phyloP scores from a whole-genome alignment of 2,888 invertebrate species.

The Carpatolechia fugitivella region DNA sequence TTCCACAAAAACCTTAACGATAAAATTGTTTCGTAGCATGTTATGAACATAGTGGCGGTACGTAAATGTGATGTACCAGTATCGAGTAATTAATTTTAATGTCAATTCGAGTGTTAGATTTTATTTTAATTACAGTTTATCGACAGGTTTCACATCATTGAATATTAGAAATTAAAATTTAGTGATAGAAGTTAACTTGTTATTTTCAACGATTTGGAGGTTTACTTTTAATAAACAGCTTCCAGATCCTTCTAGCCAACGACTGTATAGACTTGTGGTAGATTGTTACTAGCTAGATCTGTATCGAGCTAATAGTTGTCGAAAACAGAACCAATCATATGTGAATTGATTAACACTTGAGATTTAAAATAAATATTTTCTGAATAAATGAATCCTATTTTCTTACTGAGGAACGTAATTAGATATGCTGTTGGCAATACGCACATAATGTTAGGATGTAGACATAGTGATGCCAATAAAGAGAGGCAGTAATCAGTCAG shows the following conservation, averaged over 20 bases:
- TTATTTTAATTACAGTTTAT: constrained; percentile 29
- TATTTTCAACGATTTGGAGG: constrained; percentile 48
- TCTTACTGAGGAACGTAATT: constrained; percentile 70
- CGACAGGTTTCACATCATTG: constrained; percentile 66
- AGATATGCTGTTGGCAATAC: constrained; percentile 66
- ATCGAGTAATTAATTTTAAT: constrained; percentile 16
- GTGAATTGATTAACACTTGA: constrained; percentile 60
- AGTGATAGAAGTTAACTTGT: constrained; percentile 29
- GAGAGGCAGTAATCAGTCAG: constrained; percentile 24
- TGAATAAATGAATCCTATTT: constrained; percentile 73
- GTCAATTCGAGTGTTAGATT: constrained; percentile 15
- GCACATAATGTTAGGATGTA: constrained; percentile 66
- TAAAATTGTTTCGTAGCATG: constrained; percentile 43
- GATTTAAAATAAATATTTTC: constrained; percentile 67
- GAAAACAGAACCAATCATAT: constrained; percentile 61
- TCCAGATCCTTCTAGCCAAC: constrained; percentile 53
- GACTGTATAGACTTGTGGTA: constrained; percentile 64
- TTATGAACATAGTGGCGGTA: constrained; percentile 34
- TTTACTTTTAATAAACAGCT: constrained; percentile 35
- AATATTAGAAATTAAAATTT: constrained; percentile 42
- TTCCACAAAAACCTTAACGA: constrained; percentile 62
- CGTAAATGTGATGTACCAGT: constrained; percentile 27
- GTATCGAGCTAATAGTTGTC: constrained; percentile 50
- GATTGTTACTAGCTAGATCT: constrained; percentile 60
- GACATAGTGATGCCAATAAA: constrained; percentile 37